phyloP scores from a whole-genome alignment of 1,140 invertebrate genomes.

The Drosophila mayri region DNA sequence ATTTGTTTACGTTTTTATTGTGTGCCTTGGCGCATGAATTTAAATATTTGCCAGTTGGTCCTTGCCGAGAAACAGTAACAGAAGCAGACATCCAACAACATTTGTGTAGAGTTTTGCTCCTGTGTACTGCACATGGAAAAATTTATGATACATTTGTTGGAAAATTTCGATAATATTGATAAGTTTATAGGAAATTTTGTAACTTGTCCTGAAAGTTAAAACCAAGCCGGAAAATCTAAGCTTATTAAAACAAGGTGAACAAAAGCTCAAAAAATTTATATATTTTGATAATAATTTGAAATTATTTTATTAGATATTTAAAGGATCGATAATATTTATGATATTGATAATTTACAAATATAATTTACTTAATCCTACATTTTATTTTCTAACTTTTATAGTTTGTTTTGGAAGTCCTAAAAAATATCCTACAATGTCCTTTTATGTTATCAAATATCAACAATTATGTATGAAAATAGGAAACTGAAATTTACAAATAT shows the following conservation, averaged over 20 bases:
- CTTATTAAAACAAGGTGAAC: not conserved
- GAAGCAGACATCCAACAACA: constrained; percentile 25
- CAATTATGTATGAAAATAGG: too few relatives aligned
- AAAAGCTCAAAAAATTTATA: not conserved
- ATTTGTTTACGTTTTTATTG: constrained; percentile 72
- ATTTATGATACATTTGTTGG: not conserved
- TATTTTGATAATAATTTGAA: too few relatives aligned
- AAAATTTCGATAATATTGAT: not conserved
- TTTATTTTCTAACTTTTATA: too few relatives aligned
- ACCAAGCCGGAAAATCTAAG: not conserved
- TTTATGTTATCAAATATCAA: not conserved
- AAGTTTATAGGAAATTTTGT: too few relatives aligned
- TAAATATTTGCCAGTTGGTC: constrained; percentile 68
- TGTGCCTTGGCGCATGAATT: constrained; percentile 59
- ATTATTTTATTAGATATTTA: too few relatives aligned
- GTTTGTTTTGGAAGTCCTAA: too few relatives aligned
- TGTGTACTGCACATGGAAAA: not conserved
- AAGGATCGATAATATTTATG: too few relatives aligned
- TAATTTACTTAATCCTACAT: too few relatives aligned
- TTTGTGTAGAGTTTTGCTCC: constrained; percentile 20
- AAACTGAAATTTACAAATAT: not conserved
- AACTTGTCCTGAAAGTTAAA: too few relatives aligned
- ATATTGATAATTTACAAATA: too few relatives aligned
- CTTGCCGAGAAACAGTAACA: constrained; percentile 24
- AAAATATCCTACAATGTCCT: not conserved